Evolutionary conservation across 1,140 invertebrate species (phyloP), one percentile per base, ranked within the genome.

Genomic region (Eupristina koningsbergeri): DNA sequence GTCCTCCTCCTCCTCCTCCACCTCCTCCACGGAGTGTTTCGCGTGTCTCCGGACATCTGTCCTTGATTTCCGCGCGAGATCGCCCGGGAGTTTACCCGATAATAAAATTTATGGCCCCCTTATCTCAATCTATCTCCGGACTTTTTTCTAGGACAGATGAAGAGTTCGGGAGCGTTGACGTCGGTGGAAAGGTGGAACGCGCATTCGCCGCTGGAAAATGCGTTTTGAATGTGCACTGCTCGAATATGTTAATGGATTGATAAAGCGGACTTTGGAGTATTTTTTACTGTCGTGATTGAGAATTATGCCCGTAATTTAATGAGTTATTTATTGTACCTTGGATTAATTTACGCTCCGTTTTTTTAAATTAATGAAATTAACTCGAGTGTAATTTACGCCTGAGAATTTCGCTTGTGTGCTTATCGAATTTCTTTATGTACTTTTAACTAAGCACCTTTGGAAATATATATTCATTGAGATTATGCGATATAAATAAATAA

Each of bases 11-110:
- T n/a, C n/a, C n/a, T n/a, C n/a, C n/a, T n/a, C n/a, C n/a, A n/a
- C n/a, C n/a, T n/a, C n/a, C n/a, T n/a, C n/a, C n/a, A n/a, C n/a
- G n/a, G n/a, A n/a, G 53, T 15, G 41, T 78, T 47, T 71, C 64
- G 64, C 77, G 36, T 53, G 61, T 71, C 34, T 19, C 45, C 47
- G 34, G 19, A 29, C 61, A 15, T 31, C 17, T 74, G 74, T 83
- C 75, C 81, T 83, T 83, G 81, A 78, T 83, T 83, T 71, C 19
- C 75, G 41, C 64, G 58, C 34, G 22, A 15, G 64, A 61, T 45
- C 34, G 75, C 34, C n/a, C 8, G 47, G 61, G 76, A 64, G 26
- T 34, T 36, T 19, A 15, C 22, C 11, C n/a, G 19, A 19, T 29
- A 1, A 64, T 84, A 5, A 61, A 79, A 84, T 84, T 84, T 79